Conservation (phyloP, 23 tunicate genomes). For the Botrylloides violaceus region DNA sequence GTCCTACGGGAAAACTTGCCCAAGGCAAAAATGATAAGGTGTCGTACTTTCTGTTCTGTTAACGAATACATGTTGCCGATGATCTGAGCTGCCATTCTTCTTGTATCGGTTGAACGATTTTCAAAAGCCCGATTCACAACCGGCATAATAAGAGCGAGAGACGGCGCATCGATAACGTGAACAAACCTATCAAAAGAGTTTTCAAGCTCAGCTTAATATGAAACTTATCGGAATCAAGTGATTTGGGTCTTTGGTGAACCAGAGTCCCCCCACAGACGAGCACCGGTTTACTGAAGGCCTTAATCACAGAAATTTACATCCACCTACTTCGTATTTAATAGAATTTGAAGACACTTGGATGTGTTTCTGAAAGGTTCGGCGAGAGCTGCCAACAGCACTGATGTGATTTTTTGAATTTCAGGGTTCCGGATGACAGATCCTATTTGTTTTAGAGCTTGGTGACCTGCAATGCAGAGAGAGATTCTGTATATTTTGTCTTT, state of each 20-base stretch:
- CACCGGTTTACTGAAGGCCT: not conserved
- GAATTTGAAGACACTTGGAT: constrained; percentile 44
- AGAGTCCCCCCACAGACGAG: too few relatives aligned
- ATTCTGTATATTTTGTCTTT: not conserved
- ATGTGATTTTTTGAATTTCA: constrained; percentile 59
- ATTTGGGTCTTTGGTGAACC: too few relatives aligned
- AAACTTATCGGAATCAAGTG: not conserved
- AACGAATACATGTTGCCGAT: constrained; percentile 95
- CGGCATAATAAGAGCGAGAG: constrained; percentile 92
- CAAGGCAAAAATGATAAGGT: too few relatives aligned
- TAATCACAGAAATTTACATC: not conserved
- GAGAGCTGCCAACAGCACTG: constrained; percentile 45
- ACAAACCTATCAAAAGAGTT: constrained; percentile 44
- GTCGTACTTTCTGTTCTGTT: constrained; percentile 77
- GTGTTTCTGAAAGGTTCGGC: constrained; percentile 61
- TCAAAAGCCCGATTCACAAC: constrained; percentile 82
- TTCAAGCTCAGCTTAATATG: not conserved
- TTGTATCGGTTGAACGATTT: constrained; percentile 71
- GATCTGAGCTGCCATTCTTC: constrained; percentile 97
- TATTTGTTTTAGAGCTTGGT: constrained; percentile 78
- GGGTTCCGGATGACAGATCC: constrained; percentile 93
- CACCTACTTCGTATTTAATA: constrained; percentile 80
- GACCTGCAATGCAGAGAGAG: constrained; percentile 32
- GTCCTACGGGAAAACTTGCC: too few relatives aligned
- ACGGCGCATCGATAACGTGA: constrained; percentile 94